phyloP scores from a whole-genome alignment of 1,140 invertebrate species.

The Dolichoris vasculosae region DNA sequence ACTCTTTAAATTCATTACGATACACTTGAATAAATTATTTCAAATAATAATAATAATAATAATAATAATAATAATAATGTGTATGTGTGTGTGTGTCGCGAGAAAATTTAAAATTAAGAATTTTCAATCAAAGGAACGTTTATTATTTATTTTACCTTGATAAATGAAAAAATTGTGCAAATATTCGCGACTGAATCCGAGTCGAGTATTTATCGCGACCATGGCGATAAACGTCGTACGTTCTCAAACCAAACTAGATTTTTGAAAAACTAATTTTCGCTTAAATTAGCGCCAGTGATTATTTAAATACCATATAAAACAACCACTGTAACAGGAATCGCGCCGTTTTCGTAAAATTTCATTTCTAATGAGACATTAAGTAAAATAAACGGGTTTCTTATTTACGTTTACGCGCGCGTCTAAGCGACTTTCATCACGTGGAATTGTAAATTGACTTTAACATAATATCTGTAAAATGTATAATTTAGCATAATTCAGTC shows the following conservation, averaged over 20 bases:
- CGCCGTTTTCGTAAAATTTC: not conserved
- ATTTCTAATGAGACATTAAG: not conserved
- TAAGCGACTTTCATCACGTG: conserved; percentile 28
- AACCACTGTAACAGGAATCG: not conserved
- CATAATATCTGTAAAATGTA: conserved; percentile 35
- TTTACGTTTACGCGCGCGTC: not conserved
- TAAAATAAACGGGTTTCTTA: conserved; percentile 11
- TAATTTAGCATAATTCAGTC: conserved; percentile 20
- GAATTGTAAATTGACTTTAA: conserved; percentile 39
- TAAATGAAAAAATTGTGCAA: not conserved
- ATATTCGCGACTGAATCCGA: not conserved
- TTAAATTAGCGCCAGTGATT: not conserved
- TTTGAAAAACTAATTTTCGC: too few species aligned
- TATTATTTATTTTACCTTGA: not conserved
- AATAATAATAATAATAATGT: too few species aligned
- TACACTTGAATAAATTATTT: not conserved
- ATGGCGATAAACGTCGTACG: not conserved
- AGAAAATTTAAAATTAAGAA: not conserved
- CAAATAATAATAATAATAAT: not conserved
- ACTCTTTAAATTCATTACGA: not conserved
- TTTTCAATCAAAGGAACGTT: not conserved
- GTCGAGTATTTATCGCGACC: not conserved
- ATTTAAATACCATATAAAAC: not conserved
- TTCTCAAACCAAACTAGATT: too few species aligned
- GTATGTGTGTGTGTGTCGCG: too few species aligned